These are phyloP conservation scores for Heliothis peltigera DNA, from an alignment of 2,888 invertebrate species.

Conservation along the genomic window DNA sequence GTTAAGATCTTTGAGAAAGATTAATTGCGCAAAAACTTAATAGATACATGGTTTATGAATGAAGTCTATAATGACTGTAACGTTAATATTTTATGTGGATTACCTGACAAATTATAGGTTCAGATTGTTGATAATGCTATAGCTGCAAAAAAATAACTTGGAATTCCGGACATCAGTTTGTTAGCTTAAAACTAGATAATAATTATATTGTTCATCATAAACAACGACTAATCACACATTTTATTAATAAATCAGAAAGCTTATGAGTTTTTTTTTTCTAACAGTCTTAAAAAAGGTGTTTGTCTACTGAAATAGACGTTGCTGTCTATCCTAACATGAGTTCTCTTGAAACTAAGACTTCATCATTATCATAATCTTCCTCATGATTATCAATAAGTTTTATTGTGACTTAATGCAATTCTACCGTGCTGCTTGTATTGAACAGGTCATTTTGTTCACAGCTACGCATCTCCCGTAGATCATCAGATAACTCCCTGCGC, in stretches of 20 bases:
- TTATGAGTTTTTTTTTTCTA: constrained; percentile 6
- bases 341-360: neutral
- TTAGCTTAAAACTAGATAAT: neutral
- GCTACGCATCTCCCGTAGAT: constrained; percentile 87
- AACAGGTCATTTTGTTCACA: constrained; percentile 62
- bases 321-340: too few relatives aligned
- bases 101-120: constrained; percentile 45
- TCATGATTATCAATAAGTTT: too few relatives aligned
- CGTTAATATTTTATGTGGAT: constrained; percentile 17
- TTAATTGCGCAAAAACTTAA: constrained; percentile 37
- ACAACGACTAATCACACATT: neutral
- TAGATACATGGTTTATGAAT: constrained; percentile 41
- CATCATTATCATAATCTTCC: neutral
- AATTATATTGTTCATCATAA: neutral
- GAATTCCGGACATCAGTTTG: neutral
- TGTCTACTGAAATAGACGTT: too few relatives aligned
- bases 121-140: constrained; percentile 34
- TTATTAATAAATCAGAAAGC: constrained; percentile 1
- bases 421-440: neutral
- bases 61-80: constrained; percentile 18
- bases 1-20: constrained; percentile 7
- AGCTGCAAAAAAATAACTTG: constrained; percentile 35
- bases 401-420: neutral
- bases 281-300: too few relatives aligned
- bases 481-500: constrained; percentile 87